Conservation (phyloP, 2,113 vertebrate genomes). For the Pygoscelis antarcticus region DNA sequence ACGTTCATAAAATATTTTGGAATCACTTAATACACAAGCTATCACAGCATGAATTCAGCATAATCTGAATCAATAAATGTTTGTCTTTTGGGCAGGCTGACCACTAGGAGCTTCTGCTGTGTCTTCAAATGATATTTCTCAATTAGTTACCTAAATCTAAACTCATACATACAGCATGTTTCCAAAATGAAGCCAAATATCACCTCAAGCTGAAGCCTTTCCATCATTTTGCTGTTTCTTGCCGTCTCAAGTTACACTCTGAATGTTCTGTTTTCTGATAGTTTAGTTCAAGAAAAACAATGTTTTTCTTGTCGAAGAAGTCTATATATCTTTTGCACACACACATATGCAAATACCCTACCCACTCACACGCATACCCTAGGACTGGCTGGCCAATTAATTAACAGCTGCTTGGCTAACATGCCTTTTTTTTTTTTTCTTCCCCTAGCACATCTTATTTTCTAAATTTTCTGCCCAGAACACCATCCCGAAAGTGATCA, state of each 20-base stretch:
- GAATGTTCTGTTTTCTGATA: background rate
- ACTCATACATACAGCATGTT: fast-evolving
- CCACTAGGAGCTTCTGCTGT: background rate
- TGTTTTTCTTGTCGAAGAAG: background rate
- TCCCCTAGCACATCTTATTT: background rate
- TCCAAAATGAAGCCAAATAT: background rate
- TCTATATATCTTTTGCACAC: background rate
- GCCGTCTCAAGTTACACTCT: background rate
- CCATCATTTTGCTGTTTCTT: background rate
- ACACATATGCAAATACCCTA: fast-evolving
- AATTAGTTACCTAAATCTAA: background rate
- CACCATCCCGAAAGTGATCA: background rate
- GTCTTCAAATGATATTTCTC: background rate
- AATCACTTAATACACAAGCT: background rate
- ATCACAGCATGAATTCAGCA: background rate
- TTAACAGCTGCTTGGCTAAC: background rate
- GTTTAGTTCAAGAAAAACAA: background rate
- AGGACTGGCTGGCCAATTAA: background rate
- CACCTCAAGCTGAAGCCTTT: background rate
- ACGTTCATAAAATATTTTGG: background rate
- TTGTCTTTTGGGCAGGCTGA: background rate
- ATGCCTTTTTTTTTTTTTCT: background rate
- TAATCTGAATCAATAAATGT: background rate
- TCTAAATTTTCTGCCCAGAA: background rate
- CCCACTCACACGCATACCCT: fast-evolving